Percentiles rank a stretch among this genome's conserved stretches.
Conservation (phyloP, 2,888 invertebrate genomes). For the Epirrhoe tristata region DNA sequence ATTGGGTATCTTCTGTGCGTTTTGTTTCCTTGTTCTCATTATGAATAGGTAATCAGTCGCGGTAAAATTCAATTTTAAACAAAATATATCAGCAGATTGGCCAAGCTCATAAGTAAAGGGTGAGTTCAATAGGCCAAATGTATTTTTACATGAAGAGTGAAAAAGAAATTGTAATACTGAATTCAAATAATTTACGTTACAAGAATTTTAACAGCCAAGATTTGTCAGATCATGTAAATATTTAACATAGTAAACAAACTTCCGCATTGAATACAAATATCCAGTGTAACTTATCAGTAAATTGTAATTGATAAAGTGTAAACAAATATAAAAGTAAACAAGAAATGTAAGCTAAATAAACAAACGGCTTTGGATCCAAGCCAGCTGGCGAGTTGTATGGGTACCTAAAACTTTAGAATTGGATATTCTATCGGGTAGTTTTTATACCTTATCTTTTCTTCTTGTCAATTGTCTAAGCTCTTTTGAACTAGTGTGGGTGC, state of each 20-base stretch:
- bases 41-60: too few species aligned
- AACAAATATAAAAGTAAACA: constrained; percentile 48
- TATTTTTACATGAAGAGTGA: too few species aligned
- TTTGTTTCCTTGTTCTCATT: neutral
- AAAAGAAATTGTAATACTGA: too few species aligned
- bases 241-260: neutral
- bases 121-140: too few species aligned
- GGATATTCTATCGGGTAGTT: constrained; percentile 3
- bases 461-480: too few species aligned
- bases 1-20: neutral
- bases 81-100: too few species aligned
- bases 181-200: neutral
- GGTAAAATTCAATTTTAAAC: too few species aligned
- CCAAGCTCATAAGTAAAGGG: too few species aligned
- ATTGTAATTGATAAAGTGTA: constrained; percentile 46
- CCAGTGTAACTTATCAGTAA: constrained; percentile 10
- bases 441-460: too few species aligned
- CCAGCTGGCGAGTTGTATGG: constrained; percentile 42
- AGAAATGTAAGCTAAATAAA: constrained; percentile 26
- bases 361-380: constrained; percentile 46
- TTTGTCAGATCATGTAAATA: neutral
- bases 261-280: neutral
- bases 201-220: neutral
- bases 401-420: constrained; percentile 37
- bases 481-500: too few species aligned